phyloP scores from a whole-genome alignment of 2,113 vertebrate species.

The Anseranas semipalmata region DNA sequence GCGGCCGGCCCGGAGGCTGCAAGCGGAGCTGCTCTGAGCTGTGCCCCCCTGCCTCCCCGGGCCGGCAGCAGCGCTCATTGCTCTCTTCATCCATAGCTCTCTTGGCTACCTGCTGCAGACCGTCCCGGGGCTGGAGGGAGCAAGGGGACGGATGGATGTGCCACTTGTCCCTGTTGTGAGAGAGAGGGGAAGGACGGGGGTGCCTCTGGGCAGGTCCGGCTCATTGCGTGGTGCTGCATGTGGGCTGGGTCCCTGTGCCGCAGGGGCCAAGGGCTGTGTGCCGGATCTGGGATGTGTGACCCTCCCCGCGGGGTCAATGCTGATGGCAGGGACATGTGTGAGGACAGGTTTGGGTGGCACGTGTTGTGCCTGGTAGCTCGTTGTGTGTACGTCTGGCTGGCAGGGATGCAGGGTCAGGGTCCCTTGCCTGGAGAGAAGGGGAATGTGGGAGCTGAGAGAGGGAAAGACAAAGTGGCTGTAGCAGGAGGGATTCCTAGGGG shows the following conservation, averaged over 20 bases:
- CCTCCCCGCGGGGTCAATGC: neutral
- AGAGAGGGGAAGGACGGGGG: neutral
- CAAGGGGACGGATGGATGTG: accelerated
- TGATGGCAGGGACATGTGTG: neutral
- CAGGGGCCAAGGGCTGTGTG: too few species aligned
- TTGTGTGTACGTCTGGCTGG: neutral
- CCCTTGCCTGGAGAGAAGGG: accelerated
- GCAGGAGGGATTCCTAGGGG: neutral
- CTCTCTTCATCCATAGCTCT: neutral
- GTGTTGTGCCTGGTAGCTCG: accelerated
- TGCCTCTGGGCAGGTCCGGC: neutral
- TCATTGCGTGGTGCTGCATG: accelerated
- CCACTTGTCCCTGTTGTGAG: neutral
- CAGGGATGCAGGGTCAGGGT: neutral
- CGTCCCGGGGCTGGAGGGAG: neutral
- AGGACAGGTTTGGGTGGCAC: neutral
- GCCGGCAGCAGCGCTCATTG: neutral
- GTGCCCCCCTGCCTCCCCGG: neutral
- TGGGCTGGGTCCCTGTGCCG: neutral
- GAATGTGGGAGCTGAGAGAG: neutral
- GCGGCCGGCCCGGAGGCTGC: neutral
- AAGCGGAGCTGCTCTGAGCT: neutral
- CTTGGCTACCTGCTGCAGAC: neutral
- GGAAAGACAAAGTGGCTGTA: neutral
- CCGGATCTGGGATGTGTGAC: too few species aligned